These are phyloP conservation scores for Tridacna gigas DNA, from an alignment of 2,888 invertebrate species.

Conservation along the genomic window DNA sequence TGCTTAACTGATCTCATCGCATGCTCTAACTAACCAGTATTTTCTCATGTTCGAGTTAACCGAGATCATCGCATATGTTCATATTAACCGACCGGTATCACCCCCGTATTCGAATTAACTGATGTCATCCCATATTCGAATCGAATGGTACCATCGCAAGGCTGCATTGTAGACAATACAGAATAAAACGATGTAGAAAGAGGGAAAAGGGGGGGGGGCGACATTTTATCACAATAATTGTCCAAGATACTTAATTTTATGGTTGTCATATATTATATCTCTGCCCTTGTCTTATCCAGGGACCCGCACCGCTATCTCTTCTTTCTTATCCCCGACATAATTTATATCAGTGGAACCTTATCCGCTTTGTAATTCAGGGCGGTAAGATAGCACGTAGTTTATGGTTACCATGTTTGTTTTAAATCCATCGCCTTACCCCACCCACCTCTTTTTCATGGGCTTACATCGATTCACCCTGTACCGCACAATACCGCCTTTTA, in stretches of 20 bases:
- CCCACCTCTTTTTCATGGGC: background rate
- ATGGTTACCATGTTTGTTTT: slow-evolving; percentile 57
- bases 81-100: too few species aligned
- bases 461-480: background rate
- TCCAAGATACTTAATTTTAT: slow-evolving; percentile 67
- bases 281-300: slow-evolving; percentile 43
- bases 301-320: slow-evolving; percentile 45
- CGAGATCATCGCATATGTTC: too few species aligned
- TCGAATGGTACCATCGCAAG: too few species aligned
- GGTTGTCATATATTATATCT: slow-evolving; percentile 68
- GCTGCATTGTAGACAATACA: too few species aligned
- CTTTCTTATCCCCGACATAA: slow-evolving; percentile 51
- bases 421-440: slow-evolving; percentile 27
- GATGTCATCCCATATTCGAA: too few species aligned
- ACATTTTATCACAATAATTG: slow-evolving; percentile 55
- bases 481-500: too few species aligned
- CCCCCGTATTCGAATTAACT: too few species aligned
- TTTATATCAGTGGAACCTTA: slow-evolving; percentile 55
- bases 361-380: slow-evolving; percentile 55
- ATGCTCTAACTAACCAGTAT: too few species aligned
- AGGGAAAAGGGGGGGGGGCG: background rate
- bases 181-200: too few species aligned
- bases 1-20: too few species aligned
- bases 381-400: slow-evolving; percentile 45
- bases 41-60: too few species aligned